Evolutionary conservation across 2,113 vertebrate species (phyloP).

Genomic region (Daboia siamensis): DNA sequence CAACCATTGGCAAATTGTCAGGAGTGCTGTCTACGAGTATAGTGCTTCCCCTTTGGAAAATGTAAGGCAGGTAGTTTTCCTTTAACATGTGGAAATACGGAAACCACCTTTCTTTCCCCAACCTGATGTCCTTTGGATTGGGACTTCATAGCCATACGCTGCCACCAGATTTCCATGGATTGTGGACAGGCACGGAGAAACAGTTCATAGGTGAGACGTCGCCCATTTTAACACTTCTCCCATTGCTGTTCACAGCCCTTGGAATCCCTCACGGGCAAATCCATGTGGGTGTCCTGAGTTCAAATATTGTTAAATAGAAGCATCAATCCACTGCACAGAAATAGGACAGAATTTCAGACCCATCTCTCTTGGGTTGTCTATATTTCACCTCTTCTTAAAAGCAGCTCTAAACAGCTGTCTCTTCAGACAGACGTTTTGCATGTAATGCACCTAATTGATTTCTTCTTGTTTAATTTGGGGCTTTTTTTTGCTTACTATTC

Average conservation of each 20-base stretch:
- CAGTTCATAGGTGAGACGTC: not conserved
- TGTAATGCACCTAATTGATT: not conserved
- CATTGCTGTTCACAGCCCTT: not conserved
- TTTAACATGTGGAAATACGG: not conserved
- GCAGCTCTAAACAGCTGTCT: not conserved
- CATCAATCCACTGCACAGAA: not conserved
- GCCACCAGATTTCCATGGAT: not conserved
- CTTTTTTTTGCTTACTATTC: not conserved
- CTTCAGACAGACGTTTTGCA: not conserved
- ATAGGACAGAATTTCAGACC: not conserved
- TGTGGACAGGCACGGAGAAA: not conserved
- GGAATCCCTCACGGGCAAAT: not conserved
- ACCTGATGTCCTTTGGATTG: not conserved
- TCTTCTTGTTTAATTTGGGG: not conserved
- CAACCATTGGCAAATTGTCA: slow-evolving; percentile 10
- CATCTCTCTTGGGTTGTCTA: not conserved
- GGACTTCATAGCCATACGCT: not conserved
- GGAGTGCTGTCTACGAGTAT: not conserved
- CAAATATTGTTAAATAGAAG: not conserved
- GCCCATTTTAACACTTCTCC: not conserved
- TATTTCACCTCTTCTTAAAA: not conserved
- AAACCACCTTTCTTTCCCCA: not conserved
- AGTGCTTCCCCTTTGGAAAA: not conserved
- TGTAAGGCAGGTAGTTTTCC: not conserved
- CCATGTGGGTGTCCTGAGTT: not conserved